A percentile compares a stretch with the other conserved stretches of the same genome.
Conservation (phyloP, 2,113 vertebrate species). For the Ariopsis seemanni region DNA sequence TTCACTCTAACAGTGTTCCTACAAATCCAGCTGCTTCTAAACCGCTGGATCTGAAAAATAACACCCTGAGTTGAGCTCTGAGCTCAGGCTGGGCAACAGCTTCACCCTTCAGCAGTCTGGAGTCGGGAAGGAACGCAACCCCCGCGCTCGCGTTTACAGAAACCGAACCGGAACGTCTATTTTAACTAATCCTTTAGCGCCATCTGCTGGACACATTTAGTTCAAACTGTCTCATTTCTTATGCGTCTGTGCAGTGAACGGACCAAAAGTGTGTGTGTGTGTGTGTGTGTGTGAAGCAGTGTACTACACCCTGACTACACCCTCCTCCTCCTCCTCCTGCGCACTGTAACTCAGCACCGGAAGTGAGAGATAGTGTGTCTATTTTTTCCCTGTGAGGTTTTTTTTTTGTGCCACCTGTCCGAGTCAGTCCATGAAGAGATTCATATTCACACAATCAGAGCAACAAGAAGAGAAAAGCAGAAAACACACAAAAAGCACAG, state of each 20-base stretch:
- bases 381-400: conserved; percentile 5
- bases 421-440: conserved; percentile 37
- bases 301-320: too few relatives aligned
- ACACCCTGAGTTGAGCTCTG: background rate
- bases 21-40: background rate
- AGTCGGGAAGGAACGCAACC: background rate
- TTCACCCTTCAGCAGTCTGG: background rate
- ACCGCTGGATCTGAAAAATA: background rate
- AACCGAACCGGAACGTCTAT: background rate
- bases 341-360: background rate
- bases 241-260: too few relatives aligned
- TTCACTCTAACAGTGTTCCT: background rate
- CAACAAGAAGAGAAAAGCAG: conserved; percentile 1
- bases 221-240: background rate
- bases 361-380: conserved; percentile 36
- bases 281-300: background rate
- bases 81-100: background rate
- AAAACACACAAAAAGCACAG: background rate
- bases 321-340: background rate
- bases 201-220: conserved; percentile 29
- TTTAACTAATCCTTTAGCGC: conserved; percentile 12
- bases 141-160: background rate
- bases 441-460: conserved; percentile 16
- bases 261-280: background rate
- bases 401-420: conserved; percentile 42